Evolutionary conservation across 2,888 invertebrate genomes (phyloP).

Genomic region (Euclidia mi): DNA sequence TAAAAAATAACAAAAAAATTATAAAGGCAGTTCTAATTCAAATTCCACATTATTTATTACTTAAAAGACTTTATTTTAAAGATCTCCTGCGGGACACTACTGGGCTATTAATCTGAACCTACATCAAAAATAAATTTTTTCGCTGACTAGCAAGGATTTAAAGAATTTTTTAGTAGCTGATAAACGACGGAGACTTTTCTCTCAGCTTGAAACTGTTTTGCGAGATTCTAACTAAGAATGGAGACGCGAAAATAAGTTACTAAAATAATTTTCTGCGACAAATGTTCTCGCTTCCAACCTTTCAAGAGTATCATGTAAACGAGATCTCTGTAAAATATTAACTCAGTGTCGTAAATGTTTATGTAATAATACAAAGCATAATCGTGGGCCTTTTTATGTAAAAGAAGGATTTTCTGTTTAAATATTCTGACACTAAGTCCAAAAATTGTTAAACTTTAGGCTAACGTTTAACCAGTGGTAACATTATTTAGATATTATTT

Average conservation of each 20-base stretch:
- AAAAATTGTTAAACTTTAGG: too few species aligned
- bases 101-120: slow-evolving; percentile 44
- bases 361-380: slow-evolving; percentile 10
- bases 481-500: too few species aligned
- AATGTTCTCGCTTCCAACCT: slow-evolving; percentile 14
- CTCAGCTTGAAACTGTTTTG: too few species aligned
- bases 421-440: too few species aligned
- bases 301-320: slow-evolving; percentile 10
- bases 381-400: neutral
- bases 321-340: slow-evolving; percentile 20
- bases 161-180: slow-evolving; percentile 44
- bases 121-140: slow-evolving; percentile 48
- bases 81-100: slow-evolving; percentile 9
- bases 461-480: too few species aligned
- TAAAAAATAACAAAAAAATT: slow-evolving; percentile 1
- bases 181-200: slow-evolving; percentile 23
- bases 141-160: slow-evolving; percentile 38
- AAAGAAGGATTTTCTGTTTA: slow-evolving; percentile 8
- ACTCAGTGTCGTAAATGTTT: slow-evolving; percentile 21
- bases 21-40: neutral
- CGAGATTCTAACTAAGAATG: slow-evolving; percentile 7
- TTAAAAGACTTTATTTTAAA: too few species aligned
- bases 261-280: slow-evolving; percentile 9
- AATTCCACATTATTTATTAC: too few species aligned
- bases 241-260: slow-evolving; percentile 16